Base-by-base conservation (phyloP, 2,888 invertebrate genomes). In the Dorcus parallelipipedus region DNA sequence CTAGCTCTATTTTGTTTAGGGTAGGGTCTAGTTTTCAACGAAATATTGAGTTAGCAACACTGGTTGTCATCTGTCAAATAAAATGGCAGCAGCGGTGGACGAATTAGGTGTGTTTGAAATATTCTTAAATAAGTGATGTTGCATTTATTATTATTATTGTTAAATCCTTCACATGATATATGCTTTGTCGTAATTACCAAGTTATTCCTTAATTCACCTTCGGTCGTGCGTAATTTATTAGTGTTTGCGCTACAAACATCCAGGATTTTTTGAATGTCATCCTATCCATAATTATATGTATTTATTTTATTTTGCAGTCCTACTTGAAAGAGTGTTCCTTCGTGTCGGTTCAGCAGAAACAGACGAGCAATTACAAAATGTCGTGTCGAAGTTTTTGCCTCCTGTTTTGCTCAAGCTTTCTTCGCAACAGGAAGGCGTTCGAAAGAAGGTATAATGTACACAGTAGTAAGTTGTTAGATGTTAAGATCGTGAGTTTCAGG, bases 361-460 rank as follows among this genome's bases (percentile, higher is more conserved):
- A 5, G 96, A 97, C 80, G 93, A 94, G 55, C 91, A 95, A 73
- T 81, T 96, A 56, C 90, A 95, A 78, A 85, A 84, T 71, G 87
- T 89, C 56, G 85, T 96, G 33, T 85, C 82, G 55, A 88, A 93
- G 74, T 95, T 95, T 76, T 78, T 97, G 54, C 86, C 93, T 26
- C 95, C 95, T 14, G 92, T 95, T 56, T 84, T 96, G 61, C 81
- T 95, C n/a, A 96, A 96, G 80, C 81, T 97, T 51, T 89, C 92
- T 47, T 95, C 95, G 20, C 85, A 88, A 45, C 87, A 93, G 78
- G 95, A 95, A 76, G 88, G 87, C 72, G 94, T 96, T 49, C 79
- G 87, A 49, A 78, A 78, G 67, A 79, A 79, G 73, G 78, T 77
- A 69, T 51, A 33, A 20, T 33, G 43, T 10, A 20, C 17, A n/a